phyloP scores from a whole-genome alignment of 2,113 vertebrate species.

The Prinia subflava region DNA sequence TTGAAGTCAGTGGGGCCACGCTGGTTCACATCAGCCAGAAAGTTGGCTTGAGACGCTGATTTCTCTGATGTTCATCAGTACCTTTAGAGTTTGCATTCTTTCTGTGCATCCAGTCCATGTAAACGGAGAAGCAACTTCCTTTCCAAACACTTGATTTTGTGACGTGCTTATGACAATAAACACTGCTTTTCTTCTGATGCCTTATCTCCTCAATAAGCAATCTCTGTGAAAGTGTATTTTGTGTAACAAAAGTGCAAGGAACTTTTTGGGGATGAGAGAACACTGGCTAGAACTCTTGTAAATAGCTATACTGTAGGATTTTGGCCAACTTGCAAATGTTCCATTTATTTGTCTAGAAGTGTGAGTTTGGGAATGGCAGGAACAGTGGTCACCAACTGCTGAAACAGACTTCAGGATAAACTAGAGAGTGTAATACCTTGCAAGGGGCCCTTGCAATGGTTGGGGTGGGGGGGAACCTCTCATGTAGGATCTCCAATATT shows the following conservation, averaged over 20 bases:
- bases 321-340: background rate
- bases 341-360: background rate
- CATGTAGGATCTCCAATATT: fast-evolving
- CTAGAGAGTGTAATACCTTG: background rate
- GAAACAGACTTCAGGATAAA: background rate
- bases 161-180: fast-evolving
- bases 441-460: background rate
- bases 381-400: background rate
- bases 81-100: background rate
- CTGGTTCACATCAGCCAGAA: background rate
- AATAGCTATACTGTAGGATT: background rate
- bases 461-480: background rate
- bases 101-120: background rate
- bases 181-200: background rate
- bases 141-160: background rate
- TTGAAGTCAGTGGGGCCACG: background rate
- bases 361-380: background rate
- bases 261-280: background rate
- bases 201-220: background rate
- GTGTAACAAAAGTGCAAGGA: background rate
- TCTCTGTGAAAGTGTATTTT: background rate
- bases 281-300: background rate
- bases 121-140: background rate
- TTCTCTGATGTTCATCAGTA: background rate
- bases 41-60: background rate